Base-by-base conservation (phyloP, 1,140 invertebrate species). In the Mactra quadrangularis region DNA sequence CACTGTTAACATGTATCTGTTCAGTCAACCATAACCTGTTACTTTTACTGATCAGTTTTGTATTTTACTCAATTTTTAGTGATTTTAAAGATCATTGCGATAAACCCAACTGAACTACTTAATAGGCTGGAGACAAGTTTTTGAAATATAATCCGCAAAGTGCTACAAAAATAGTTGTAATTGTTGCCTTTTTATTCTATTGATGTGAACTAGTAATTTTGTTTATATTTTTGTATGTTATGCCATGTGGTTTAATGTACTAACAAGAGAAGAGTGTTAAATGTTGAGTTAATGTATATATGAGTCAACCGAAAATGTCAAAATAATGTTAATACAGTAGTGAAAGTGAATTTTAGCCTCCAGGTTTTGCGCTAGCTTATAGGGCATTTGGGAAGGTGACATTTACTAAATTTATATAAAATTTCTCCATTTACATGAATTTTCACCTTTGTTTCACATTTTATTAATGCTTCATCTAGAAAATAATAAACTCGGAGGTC, bases 231-330 rank as follows among this genome's bases (percentile, higher is more conserved):
- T 68, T 68, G 38, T 68, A 38, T 50, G 35, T 29, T 66, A 47
- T 68, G 47, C 19, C 15, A n/a, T 11, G 27, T 29, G 47, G 45
- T 25, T 68, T 29, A 68, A 68, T 68, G 45, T 68, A 68, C 38
- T 41, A 50, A 31, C 15, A 50, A 3, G 25, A 41, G 6, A 29
- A 41, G 64, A 41, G 38, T 68, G 41, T 38, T 52, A n/a, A n/a
- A n/a, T n/a, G n/a, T n/a, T n/a, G n/a, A n/a, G n/a, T n/a, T 41
- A 50, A 50, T 27, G 19, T 29, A 19, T n/a, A 52, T 1, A 68
- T 68, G 64, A 68, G 35, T 68, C 64, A 68, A 68, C 41, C n/a
- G 64, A 68, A 50, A 68, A 68, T 68, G 64, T 68, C 64, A 68
- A 15, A 7, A 68, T 47, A 50, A 35, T 38, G 17, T 68, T 47